phyloP scores from a whole-genome alignment of 2,113 vertebrate species.

The Pomatostomus ruficeps region DNA sequence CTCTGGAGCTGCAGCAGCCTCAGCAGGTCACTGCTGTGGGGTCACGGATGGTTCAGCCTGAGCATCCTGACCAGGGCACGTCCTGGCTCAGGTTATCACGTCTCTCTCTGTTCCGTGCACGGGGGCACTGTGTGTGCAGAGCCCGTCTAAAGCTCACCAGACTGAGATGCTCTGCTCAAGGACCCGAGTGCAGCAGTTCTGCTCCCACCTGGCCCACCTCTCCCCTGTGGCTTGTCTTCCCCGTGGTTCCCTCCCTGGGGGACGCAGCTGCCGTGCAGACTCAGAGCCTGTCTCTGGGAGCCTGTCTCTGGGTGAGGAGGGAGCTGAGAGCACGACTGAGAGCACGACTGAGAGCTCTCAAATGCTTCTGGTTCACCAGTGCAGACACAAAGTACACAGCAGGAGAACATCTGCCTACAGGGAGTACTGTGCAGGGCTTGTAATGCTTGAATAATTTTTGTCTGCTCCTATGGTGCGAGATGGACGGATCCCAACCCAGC shows the following conservation, averaged over 20 bases:
- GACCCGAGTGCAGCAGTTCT: neutral
- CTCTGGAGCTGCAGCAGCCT: neutral
- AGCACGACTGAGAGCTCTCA: neutral
- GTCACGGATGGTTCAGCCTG: neutral
- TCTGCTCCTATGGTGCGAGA: neutral
- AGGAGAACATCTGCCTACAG: slow-evolving; percentile 2
- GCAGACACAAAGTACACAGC: neutral
- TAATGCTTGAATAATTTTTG: neutral
- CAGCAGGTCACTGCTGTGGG: neutral
- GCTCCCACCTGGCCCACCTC: neutral
- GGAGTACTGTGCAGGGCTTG: neutral
- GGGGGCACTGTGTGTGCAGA: neutral
- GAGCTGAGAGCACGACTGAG: neutral
- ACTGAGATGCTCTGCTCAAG: neutral
- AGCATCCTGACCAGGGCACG: neutral
- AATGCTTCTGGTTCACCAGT: neutral
- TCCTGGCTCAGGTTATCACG: accelerated
- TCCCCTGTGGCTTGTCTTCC: neutral
- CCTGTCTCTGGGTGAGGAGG: neutral
- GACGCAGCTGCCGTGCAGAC: neutral
- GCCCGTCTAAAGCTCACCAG: neutral
- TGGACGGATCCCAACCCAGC: neutral
- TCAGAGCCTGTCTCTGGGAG: neutral
- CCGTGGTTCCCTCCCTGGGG: neutral
- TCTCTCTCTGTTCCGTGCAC: neutral